A percentile compares a stretch with the other conserved stretches of the same genome.
phyloP scores from a whole-genome alignment of 2,113 vertebrate species.

The Todiramphus chloris region DNA sequence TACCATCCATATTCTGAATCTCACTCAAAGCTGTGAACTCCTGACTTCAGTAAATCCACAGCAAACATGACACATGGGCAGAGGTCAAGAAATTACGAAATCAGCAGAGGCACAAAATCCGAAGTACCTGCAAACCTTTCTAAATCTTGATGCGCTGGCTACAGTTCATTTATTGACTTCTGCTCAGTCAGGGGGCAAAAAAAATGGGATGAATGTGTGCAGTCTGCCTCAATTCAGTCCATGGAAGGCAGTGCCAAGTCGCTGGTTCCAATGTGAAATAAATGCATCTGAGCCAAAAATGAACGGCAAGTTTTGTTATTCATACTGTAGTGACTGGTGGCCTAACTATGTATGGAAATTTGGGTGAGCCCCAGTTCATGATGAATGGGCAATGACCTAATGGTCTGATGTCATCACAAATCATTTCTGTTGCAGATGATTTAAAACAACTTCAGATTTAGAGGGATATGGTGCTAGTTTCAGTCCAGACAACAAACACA shows the following conservation, averaged over 20 bases:
- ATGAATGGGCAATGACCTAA: neutral
- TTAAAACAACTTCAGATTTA: neutral
- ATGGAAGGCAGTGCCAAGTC: neutral
- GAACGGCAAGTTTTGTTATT: neutral
- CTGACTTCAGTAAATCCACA: neutral
- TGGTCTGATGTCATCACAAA: neutral
- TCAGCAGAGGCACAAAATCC: neutral
- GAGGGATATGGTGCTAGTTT: neutral
- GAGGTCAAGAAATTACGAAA: neutral
- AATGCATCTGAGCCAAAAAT: neutral
- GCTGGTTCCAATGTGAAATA: neutral
- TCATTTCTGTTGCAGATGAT: neutral
- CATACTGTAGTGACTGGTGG: neutral
- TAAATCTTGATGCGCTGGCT: neutral
- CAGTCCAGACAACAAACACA: neutral
- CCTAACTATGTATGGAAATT: neutral
- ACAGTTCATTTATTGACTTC: neutral
- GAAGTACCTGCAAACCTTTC: neutral
- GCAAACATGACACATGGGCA: neutral
- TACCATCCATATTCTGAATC: neutral
- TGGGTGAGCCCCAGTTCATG: neutral
- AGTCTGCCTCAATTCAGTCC: neutral
- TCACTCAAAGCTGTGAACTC: neutral
- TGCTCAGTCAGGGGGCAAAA: neutral
- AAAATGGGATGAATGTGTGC: neutral